Base-by-base conservation (phyloP, 2,113 vertebrate genomes). In the Phalacrocorax aristotelis region DNA sequence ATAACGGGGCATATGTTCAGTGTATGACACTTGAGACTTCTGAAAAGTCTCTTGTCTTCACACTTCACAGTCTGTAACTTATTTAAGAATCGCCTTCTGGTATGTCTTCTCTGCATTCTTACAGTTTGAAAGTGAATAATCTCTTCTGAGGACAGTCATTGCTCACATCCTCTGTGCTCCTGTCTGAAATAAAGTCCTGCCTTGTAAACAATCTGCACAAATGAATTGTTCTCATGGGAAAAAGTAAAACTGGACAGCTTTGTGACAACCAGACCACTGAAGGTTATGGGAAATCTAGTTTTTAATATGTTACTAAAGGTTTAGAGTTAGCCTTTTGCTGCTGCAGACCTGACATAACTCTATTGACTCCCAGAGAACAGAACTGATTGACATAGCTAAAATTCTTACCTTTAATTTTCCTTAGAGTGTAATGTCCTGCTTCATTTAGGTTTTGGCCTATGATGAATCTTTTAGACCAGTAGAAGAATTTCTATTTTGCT, bases 1-100 rank as follows among this genome's bases (percentile, higher is more conserved):
- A 95, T 76, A 81, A 75, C 11, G 0, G 27, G 58, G 44, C 51
- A 51, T 79, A 69, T 68, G 46, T 65, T 95, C 58, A 40, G 27
- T 15, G 20, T 29, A 34, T 72, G 82, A 79, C 62, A 91, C 79
- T 22, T 82, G 74, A 95, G 70, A 76, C 52, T 78, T 69, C 38
- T 58, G 66, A 80, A 92, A 94, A 93, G 79, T 81, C 86, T 51
- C 42, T 90, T 95, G 51, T 61, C 60, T 90, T 94, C 62, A 89
- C 64, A 65, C 71, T 70, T 91, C 49, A 66, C 34, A 89, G 72
- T 13, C 79, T 77, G 90, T 79, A 72, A 76, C 66, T 88, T 82
- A 48, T 51, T 91, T 82, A 87, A 66, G 84, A 85, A 49, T 62
- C 2, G 6, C 71, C 76, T 87, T 88, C 76, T 87, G 64, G 34